Conservation (phyloP, 2,113 vertebrate species). For the Pseudonaja textilis region DNA sequence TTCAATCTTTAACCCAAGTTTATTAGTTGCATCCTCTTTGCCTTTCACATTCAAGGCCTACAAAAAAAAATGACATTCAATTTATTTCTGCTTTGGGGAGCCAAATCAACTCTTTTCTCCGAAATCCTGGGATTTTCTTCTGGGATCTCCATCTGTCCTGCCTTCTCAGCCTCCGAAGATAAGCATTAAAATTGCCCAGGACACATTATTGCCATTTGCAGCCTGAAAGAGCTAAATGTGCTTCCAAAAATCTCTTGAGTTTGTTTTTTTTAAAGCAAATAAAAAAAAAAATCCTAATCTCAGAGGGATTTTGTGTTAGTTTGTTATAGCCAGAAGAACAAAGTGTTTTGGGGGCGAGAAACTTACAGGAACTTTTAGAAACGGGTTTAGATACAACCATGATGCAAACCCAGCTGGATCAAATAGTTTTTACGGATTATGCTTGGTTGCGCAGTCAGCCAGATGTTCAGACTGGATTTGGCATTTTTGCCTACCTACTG, state of each 20-base stretch:
- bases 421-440: background rate
- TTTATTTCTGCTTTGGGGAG: background rate
- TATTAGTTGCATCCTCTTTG: background rate
- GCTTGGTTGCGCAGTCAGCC: background rate
- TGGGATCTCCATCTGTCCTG: background rate
- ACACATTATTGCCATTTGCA: background rate
- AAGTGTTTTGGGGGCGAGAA: background rate
- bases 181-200: background rate
- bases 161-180: background rate
- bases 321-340: background rate
- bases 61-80: background rate
- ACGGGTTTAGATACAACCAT: background rate
- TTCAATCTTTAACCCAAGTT: background rate
- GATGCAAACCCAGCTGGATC: background rate
- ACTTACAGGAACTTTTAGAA: background rate
- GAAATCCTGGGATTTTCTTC: background rate
- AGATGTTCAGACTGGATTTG: too few species aligned
- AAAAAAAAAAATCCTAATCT: background rate
- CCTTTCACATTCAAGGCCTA: background rate
- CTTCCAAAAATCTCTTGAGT: background rate
- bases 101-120: background rate
- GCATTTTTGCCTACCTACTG: too few species aligned
- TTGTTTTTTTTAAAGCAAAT: background rate
- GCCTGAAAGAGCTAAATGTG: background rate
- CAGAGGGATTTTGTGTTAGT: background rate